These are phyloP conservation scores for Mastomys natalensis DNA, from an alignment of 2,113 vertebrate genomes.

Conservation along the genomic window DNA sequence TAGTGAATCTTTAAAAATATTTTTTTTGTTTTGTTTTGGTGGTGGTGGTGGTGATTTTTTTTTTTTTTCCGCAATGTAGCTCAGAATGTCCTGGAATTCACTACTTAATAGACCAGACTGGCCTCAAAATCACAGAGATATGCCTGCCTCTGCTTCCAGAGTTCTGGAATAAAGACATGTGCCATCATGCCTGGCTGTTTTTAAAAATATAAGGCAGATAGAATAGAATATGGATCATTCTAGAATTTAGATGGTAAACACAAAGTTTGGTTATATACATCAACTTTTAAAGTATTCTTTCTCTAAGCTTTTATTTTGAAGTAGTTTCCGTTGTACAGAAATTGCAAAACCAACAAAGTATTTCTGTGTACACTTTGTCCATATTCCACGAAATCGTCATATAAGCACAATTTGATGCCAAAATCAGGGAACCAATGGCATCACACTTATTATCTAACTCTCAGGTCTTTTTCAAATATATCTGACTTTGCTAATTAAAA, in stretches of 20 bases:
- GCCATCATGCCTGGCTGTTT: no score
- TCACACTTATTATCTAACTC: not conserved
- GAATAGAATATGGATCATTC: not conserved
- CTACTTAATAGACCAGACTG: not conserved
- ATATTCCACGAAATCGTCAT: not conserved
- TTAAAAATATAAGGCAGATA: not conserved
- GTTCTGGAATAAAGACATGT: not conserved
- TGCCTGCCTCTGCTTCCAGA: not conserved
- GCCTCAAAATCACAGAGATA: not conserved
- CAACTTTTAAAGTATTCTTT: not conserved
- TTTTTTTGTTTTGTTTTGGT: not conserved
- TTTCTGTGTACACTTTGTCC: not conserved
- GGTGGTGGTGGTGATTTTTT: not conserved
- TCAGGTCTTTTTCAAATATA: not conserved
- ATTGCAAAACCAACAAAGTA: not conserved
- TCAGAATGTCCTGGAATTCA: not conserved
- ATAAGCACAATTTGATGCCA: not conserved
- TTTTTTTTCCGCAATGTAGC: not conserved
- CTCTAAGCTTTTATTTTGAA: not conserved
- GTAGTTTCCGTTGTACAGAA: not conserved
- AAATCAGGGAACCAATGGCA: not conserved
- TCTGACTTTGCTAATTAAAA: constrained; percentile 14
- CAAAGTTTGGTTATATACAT: not conserved
- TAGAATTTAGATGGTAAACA: not conserved
- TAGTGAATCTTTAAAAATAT: not conserved